Percentiles rank a stretch among this genome's conserved stretches.
Evolutionary conservation across 2,888 invertebrate genomes (phyloP).

Genomic region (Eristalinus aeneus): DNA sequence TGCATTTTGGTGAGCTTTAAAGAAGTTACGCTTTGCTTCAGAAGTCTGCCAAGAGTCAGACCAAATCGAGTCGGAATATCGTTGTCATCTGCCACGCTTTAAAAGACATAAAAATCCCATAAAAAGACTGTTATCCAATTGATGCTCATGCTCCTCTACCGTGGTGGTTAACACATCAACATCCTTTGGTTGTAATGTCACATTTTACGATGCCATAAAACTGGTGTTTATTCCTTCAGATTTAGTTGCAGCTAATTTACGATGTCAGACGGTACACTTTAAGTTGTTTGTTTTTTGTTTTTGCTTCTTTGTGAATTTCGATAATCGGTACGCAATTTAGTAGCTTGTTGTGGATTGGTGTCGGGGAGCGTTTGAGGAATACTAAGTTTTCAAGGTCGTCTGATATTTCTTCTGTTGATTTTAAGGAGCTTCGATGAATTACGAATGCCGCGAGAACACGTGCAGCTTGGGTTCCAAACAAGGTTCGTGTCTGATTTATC

Average conservation of each 20-base stretch:
- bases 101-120: conserved; percentile 63
- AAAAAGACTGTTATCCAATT: conserved; percentile 65
- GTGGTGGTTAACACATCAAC: conserved; percentile 60
- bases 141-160: conserved; percentile 30
- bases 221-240: conserved; percentile 16
- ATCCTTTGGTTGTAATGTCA: conserved; percentile 34
- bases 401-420: background rate
- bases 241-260: conserved; percentile 30
- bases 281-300: background rate
- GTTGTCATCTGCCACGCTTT: conserved; percentile 66
- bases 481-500: background rate
- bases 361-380: background rate
- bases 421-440: background rate
- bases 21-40: conserved; percentile 51
- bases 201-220: conserved; percentile 50
- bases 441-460: background rate
- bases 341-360: background rate
- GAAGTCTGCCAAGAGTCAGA: conserved; percentile 1
- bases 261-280: background rate
- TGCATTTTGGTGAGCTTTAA: conserved; percentile 62
- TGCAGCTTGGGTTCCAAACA: background rate
- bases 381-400: background rate
- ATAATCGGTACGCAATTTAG: background rate
- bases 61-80: background rate
- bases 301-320: background rate